A percentile compares a stretch with the other conserved stretches of the same genome.
phyloP scores from a whole-genome alignment of 2,888 invertebrate genomes.

The Meiosimyza decipiens region DNA sequence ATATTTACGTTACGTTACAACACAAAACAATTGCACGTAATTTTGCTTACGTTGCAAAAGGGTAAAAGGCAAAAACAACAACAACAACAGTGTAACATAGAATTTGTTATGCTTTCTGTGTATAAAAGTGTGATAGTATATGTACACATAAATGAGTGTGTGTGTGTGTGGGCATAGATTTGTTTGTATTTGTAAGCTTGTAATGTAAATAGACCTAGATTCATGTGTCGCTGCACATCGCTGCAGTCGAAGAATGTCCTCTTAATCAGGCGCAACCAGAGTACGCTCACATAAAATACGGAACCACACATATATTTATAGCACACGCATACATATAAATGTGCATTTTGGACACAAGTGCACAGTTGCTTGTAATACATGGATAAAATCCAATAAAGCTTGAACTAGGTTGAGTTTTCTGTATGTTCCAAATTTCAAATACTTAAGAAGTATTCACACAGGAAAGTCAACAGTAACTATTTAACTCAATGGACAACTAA shows the following conservation, averaged over 20 bases:
- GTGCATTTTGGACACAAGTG: too few species aligned
- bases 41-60: conserved; percentile 54
- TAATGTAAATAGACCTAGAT: conserved; percentile 35
- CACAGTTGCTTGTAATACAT: too few species aligned
- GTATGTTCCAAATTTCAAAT: too few species aligned
- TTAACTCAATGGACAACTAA: too few species aligned
- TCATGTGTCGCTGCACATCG: conserved; percentile 33
- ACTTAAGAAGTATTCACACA: too few species aligned
- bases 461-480: too few species aligned
- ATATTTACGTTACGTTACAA: conserved; percentile 27
- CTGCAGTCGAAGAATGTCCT: conserved; percentile 29
- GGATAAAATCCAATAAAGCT: too few species aligned
- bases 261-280: conserved; percentile 30
- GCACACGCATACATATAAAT: neutral
- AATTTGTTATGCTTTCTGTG: conserved; percentile 21
- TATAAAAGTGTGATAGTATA: conserved; percentile 12
- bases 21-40: conserved; percentile 60
- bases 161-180: conserved; percentile 20
- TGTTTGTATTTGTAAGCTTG: conserved; percentile 12
- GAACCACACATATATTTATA: neutral
- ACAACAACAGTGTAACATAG: neutral
- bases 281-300: neutral
- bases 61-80: neutral
- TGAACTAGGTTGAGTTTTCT: too few species aligned
- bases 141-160: conserved; percentile 9